A percentile compares a stretch with the other conserved stretches of the same genome.
Evolutionary conservation across 2,888 invertebrate genomes (phyloP).

Genomic region (Congeria kusceri): DNA sequence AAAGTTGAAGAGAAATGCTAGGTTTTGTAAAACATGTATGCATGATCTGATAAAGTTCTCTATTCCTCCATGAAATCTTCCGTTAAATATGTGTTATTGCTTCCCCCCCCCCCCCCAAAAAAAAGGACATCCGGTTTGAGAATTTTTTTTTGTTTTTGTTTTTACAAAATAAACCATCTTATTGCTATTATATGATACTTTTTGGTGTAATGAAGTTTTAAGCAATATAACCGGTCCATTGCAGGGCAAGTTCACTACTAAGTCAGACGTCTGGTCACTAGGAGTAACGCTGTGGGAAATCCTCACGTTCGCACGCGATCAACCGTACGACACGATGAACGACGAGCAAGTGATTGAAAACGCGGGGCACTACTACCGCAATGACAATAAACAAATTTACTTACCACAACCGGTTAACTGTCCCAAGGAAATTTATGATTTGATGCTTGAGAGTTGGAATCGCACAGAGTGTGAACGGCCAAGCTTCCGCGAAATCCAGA

Average conservation of each 20-base stretch:
- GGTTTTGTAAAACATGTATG: no score
- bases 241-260: slow-evolving; percentile 94
- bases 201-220: no score
- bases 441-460: slow-evolving; percentile 97
- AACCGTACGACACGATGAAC: slow-evolving; percentile 92
- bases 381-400: slow-evolving; percentile 88
- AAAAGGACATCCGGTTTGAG: not conserved
- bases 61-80: no score
- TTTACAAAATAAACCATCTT: not conserved
- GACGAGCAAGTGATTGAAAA: slow-evolving; percentile 94
- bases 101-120: not conserved
- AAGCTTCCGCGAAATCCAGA: slow-evolving; percentile 94
- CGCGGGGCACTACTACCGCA: slow-evolving; percentile 91
- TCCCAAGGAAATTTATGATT: slow-evolving; percentile 94
- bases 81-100: no score
- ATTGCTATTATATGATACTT: no score
- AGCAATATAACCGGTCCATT: slow-evolving; percentile 62
- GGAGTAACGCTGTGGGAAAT: slow-evolving; percentile 95
- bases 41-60: no score
- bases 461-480: slow-evolving; percentile 92
- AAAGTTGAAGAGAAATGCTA: no score
- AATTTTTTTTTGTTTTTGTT: not conserved
- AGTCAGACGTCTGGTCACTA: slow-evolving; percentile 97
- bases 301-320: slow-evolving; percentile 91
- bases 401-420: slow-evolving; percentile 91